Percentiles rank a stretch among this genome's conserved stretches.
These are phyloP conservation scores for Subacronicta megacephala DNA, from an alignment of 2,888 invertebrate genomes.

Conservation along the genomic window DNA sequence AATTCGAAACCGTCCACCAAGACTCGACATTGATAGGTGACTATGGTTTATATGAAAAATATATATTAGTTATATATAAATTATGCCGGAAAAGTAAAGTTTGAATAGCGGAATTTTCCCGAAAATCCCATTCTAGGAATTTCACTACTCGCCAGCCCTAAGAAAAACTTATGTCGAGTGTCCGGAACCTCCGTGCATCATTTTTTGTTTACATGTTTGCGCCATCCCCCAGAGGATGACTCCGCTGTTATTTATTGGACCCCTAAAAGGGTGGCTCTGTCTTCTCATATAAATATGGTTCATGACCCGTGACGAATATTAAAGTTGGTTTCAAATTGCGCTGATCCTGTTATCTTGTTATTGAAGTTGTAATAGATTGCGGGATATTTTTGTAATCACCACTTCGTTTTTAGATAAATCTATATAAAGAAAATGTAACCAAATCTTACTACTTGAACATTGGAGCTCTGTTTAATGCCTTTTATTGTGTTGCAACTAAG, in stretches of 20 bases:
- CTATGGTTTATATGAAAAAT: no score
- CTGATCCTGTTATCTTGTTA: slow-evolving; percentile 1
- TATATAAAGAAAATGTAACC: no score
- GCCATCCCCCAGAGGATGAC: slow-evolving; percentile 56
- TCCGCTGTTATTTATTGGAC: slow-evolving; percentile 58
- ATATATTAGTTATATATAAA: no score
- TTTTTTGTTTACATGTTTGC: slow-evolving; percentile 58
- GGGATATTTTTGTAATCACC: neutral
- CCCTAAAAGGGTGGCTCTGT: slow-evolving; percentile 54
- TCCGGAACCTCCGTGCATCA: slow-evolving; percentile 54
- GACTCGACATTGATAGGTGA: no score
- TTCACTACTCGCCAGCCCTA: slow-evolving; percentile 42
- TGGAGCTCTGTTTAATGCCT: no score
- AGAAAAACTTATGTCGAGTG: slow-evolving; percentile 71
- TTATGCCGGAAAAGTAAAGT: no score
- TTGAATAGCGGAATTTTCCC: no score
- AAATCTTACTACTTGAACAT: no score
- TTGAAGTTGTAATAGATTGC: neutral
- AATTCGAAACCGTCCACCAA: no score
- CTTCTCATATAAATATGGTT: slow-evolving; percentile 45
- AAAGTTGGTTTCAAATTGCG: slow-evolving; percentile 11
- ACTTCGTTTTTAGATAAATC: no score
- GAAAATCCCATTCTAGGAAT: neutral
- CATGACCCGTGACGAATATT: slow-evolving; percentile 39
- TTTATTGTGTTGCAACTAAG: no score